Base-by-base conservation (phyloP, 1,140 invertebrate genomes). In the Cydia pomonella region DNA sequence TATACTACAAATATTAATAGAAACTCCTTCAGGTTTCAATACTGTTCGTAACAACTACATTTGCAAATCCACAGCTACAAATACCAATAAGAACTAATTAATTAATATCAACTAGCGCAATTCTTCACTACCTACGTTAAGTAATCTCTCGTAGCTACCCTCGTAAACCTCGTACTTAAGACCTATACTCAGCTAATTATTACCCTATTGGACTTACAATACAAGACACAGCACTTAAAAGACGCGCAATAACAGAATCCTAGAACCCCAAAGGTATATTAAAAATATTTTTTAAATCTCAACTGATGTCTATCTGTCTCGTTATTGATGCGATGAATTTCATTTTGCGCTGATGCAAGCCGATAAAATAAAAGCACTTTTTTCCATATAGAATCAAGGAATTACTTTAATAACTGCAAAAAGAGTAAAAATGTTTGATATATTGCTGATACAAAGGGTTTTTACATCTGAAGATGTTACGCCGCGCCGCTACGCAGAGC, bases 321-420 rank as follows among this genome's bases (percentile, higher is more conserved):
- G 88, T 91, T 85, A 86, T 89, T 89, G 85, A 87, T 84, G 79
- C 83, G 83, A 87, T 87, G 86, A 89, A 84, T 90, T 87, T 89
- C 85, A 84, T 86, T 79, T 79, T 79, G 74, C 78, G 47, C 80
- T 81, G 86, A 86, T 87, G 76, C 81, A 77, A 84, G 75, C 77
- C 82, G 84, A 86, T 88, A 90, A 87, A 90, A 89, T 87, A 83
- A 87, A 91, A 88, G 87, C 83, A 79, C 73, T 86, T 85, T 90
- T 88, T 85, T 85, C 83, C 38, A 77, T 72, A 82, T 87, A 84
- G 79, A 72, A 73, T 77, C 25, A 59, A 77, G 53, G 77, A 88
- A 88, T 85, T 87, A 85, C 84, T 87, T 90, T 87, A 88, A 92
- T 91, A 89, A 85, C 85, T 83, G 84, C 81, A 92, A 88, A 87